A percentile compares a stretch with the other conserved stretches of the same genome.
Evolutionary conservation across 2,113 vertebrate genomes (phyloP).

Genomic region (Phyllostomus discolor): DNA sequence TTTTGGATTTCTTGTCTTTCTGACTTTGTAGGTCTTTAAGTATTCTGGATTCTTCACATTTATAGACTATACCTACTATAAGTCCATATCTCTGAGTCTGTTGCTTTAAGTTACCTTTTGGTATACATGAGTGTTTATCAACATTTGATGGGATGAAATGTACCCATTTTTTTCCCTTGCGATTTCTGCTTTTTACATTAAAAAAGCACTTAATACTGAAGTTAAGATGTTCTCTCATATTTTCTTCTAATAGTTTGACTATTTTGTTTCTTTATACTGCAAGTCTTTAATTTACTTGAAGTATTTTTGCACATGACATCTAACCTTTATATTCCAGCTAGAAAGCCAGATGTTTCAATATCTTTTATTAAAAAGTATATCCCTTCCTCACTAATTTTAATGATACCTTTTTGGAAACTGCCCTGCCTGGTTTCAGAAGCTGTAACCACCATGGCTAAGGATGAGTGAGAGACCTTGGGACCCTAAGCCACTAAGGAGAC

Average conservation of each 20-base stretch:
- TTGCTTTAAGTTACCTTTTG: background rate
- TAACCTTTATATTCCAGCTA: background rate
- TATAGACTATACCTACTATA: background rate
- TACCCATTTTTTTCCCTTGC: background rate
- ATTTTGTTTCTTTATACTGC: background rate
- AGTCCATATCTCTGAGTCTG: background rate
- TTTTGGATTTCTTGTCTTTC: background rate
- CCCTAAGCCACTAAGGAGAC: too few relatives aligned
- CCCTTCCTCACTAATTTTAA: background rate
- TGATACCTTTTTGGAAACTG: background rate
- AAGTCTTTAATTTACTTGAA: background rate
- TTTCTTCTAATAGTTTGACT: background rate
- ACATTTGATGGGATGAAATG: background rate
- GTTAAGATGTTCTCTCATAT: background rate
- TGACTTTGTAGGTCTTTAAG: background rate
- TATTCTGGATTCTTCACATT: background rate
- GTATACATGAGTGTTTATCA: background rate
- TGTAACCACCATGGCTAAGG: too few relatives aligned
- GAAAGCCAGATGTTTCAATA: background rate
- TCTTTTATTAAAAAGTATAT: background rate
- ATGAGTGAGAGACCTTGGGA: too few relatives aligned
- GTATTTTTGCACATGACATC: background rate
- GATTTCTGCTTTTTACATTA: background rate
- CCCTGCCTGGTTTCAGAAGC: too few relatives aligned
- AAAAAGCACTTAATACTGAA: background rate